A percentile compares a stretch with the other conserved stretches of the same genome.
These are phyloP conservation scores for Mormyrus iriodes DNA, from an alignment of 2,113 vertebrate genomes.

Conservation along the genomic window DNA sequence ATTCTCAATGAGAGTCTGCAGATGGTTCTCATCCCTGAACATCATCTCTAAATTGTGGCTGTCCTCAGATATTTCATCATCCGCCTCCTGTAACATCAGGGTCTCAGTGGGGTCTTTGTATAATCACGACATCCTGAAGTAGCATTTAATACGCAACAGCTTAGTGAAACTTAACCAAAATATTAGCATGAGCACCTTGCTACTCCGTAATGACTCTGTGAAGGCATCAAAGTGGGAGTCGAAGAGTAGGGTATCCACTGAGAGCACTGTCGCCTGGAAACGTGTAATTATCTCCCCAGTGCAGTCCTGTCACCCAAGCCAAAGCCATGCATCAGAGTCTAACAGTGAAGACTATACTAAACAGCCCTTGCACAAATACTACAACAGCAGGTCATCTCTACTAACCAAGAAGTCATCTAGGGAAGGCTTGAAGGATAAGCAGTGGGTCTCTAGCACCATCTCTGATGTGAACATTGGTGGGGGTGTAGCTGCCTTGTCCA, in stretches of 20 bases:
- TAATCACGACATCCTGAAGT: not conserved
- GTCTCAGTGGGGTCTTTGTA: not conserved
- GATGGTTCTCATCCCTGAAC: conserved; percentile 64
- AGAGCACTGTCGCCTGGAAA: conserved; percentile 62
- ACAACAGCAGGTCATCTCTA: conserved; percentile 8
- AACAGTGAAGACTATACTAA: not conserved
- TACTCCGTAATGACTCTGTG: conserved; percentile 60
- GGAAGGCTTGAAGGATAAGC: conserved; percentile 66
- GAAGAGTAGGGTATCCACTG: conserved; percentile 58
- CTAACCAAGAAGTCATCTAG: conserved; percentile 70
- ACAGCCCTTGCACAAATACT: not conserved
- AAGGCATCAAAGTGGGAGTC: conserved; percentile 65
- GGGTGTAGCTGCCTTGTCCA: conserved; percentile 39
- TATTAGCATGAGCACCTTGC: conserved; percentile 31
- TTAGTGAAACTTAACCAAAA: not conserved
- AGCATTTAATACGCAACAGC: not conserved
- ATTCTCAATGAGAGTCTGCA: conserved; percentile 54
- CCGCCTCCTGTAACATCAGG: conserved; percentile 29
- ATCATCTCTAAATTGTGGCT: conserved; percentile 61
- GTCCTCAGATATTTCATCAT: conserved; percentile 55
- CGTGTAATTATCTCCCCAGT: conserved; percentile 55
- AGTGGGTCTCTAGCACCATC: conserved; percentile 63
- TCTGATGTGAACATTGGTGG: conserved; percentile 70
- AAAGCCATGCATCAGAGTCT: not conserved
- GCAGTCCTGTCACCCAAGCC: conserved; percentile 47